phyloP scores from a whole-genome alignment of 2,888 invertebrate species.

The Microplitis manilae region DNA sequence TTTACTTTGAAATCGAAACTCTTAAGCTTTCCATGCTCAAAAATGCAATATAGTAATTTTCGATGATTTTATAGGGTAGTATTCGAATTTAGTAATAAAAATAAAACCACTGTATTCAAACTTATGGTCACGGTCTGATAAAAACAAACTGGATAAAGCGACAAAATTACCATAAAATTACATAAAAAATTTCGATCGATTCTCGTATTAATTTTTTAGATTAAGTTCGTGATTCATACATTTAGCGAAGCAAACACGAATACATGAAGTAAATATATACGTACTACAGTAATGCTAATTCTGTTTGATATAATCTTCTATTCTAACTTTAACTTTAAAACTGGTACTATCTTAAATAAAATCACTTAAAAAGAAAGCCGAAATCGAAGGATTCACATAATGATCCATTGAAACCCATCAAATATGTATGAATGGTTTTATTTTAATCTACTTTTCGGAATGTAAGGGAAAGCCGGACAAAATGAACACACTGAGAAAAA shows the following conservation, averaged over 20 bases:
- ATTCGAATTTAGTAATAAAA: no score
- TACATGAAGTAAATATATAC: conserved; percentile 54
- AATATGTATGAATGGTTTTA: neutral
- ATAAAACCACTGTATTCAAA: no score
- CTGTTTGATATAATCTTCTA: conserved; percentile 55
- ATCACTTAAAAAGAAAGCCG: neutral
- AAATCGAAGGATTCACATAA: neutral
- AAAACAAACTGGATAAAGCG: no score
- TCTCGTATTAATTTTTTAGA: conserved; percentile 60
- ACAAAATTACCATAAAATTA: no score
- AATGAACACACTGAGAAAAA: no score
- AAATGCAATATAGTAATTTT: no score
- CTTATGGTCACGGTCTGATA: no score
- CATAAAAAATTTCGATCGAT: conserved; percentile 43
- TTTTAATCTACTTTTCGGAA: neutral
- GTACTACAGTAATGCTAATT: conserved; percentile 47
- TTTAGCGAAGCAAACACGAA: conserved; percentile 47
- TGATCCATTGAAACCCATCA: neutral
- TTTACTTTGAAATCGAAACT: no score
- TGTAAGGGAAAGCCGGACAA: no score
- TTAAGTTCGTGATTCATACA: conserved; percentile 60
- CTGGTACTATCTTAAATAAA: neutral
- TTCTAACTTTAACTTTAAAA: conserved; percentile 23
- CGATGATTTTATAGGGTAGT: no score
- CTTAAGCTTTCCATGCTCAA: no score